phyloP scores from a whole-genome alignment of 2,888 invertebrate species.

The Euplexia lucipara region DNA sequence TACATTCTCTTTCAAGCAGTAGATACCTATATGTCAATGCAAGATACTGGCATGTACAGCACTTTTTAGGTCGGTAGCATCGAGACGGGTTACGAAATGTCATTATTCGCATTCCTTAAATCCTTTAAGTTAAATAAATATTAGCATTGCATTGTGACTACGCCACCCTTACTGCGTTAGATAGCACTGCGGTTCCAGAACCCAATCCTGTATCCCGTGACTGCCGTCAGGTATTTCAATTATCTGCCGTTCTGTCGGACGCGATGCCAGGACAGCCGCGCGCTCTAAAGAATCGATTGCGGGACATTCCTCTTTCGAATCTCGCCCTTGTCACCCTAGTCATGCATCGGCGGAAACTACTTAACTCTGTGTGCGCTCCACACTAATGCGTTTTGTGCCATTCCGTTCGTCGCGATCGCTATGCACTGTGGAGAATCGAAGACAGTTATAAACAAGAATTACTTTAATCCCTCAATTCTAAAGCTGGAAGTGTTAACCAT shows the following conservation, averaged over 20 bases:
- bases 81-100: too few relatives aligned
- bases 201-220: slow-evolving; percentile 69
- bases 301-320: slow-evolving; percentile 75
- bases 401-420: slow-evolving; percentile 34
- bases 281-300: slow-evolving; percentile 76
- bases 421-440: slow-evolving; percentile 22
- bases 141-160: too few relatives aligned
- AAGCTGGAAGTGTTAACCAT: slow-evolving; percentile 8
- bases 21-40: too few relatives aligned
- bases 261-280: slow-evolving; percentile 65
- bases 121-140: too few relatives aligned
- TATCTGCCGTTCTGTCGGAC: slow-evolving; percentile 72
- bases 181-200: slow-evolving; percentile 64
- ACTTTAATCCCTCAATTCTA: slow-evolving; percentile 17
- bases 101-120: too few relatives aligned
- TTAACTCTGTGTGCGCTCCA: slow-evolving; percentile 61
- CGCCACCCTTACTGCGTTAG: slow-evolving; percentile 51
- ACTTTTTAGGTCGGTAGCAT: too few relatives aligned
- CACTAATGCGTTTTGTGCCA: slow-evolving; percentile 52
- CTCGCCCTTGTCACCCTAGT: slow-evolving; percentile 73
- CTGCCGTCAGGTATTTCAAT: slow-evolving; percentile 80
- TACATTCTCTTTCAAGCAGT: too few relatives aligned
- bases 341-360: slow-evolving; percentile 61
- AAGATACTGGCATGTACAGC: too few relatives aligned
- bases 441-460: not conserved